Base-by-base conservation (phyloP, 2,113 vertebrate species). In the Drymodes brunneopygia region DNA sequence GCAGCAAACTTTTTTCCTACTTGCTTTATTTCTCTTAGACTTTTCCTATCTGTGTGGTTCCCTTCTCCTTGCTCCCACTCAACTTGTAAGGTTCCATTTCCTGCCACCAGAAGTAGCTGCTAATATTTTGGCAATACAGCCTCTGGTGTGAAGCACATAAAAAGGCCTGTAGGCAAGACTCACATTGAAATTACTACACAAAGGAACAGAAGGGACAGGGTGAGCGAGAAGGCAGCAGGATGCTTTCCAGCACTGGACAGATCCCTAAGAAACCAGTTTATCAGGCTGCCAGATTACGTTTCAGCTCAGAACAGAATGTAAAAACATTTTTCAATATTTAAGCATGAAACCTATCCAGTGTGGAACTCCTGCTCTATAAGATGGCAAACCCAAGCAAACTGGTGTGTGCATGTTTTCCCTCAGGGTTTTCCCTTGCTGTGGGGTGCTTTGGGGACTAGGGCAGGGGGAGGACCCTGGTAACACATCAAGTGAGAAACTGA, bases 341-440 rank as follows among this genome's bases (percentile, higher is more conserved):
- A 62, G 42, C 9, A 12, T 25, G 11, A 66, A 47, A 40, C 8
- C 16, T 28, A 24, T 5, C 22, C 18, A 42, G 2, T 1, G 9
- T 27, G 22, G 11, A 85, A 38, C 18, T 69, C 27, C 38, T 47
- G 21, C 44, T 71, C 28, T 25, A 35, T 22, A 71, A 50, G n/a
- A n/a, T 8, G 25, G 44, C 12, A 54, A 86, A 56, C 3, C 6
- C 67, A n/a, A 81, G 23, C 20, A 23, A 45, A 65, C 0, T 7
- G 36, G 22, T 7, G 4, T 0, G 0, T 3, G 7, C 12, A 42
- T 15, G 24, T 40, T 81, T 47, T 21, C 33, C 27, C 33, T 66
- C 21, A 13, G 24, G 19, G 19, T 23, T 28, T 64, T 45, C 18
- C 28, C 15, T 56, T 47, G 19, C 51, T 67, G 18, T 6, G 21